Evolutionary conservation across 2,113 vertebrate genomes (phyloP), one percentile per base, ranked within the genome.

Genomic region (Tonatia bakeri): DNA sequence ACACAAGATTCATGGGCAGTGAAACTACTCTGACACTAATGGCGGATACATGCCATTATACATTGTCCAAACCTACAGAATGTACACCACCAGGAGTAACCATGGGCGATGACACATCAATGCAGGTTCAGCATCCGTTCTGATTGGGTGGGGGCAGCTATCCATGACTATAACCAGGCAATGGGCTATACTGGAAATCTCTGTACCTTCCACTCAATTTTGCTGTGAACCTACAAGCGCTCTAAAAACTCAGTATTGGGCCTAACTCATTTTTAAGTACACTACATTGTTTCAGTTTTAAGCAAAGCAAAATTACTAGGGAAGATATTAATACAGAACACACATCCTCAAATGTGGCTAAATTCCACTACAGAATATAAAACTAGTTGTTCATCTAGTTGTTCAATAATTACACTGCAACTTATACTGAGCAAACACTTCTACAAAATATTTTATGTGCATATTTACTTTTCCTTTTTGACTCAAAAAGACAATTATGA

Each of bases 301-400:
- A 92, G 13, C 56, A 59, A 40, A 95, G 6, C 69, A 89, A 61
- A 84, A 50, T 69, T 76, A 93, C 65, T 59, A 81, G 76, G n/a
- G n/a, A 87, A 94, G 31, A 88, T 64, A 83, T 15, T 82, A 70
- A 80, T 79, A 85, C 19, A 86, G 38, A 84, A 31, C 33, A 61
- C 6, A 76, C 11, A 80, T 28, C 36, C 22, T 77, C 20, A 28
- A 59, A 92, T 92, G 40, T 40, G 90, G 65, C 1, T 47, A 15
- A 94, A 82, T 70, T 87, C 56, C 43, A 97, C 38, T 3, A n/a
- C 31, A 72, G 61, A 94, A 95, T 75, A 77, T 26, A 89, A 22
- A 95, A 50, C 22, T 76, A 43, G 20, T 2, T 28, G 70, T 61
- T 47, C 81, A 92, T 38, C 73, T 70, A 80, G 75, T 17, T 81